phyloP scores from a whole-genome alignment of 2,888 invertebrate species.

The Athalia rosae region DNA sequence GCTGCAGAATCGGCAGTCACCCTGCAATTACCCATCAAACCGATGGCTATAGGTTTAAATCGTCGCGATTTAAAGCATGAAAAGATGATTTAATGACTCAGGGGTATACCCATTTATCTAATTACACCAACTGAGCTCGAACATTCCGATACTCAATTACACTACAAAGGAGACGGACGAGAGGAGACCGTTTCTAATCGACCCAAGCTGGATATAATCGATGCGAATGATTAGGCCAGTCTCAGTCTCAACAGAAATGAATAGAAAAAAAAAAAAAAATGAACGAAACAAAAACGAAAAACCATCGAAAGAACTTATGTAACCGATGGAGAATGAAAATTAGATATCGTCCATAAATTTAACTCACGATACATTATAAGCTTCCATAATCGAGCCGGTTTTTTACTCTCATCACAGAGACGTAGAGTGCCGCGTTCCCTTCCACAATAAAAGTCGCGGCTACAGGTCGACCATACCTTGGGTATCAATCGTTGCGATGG shows the following conservation, averaged over 20 bases:
- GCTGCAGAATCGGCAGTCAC: not conserved
- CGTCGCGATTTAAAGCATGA: slow-evolving; percentile 9
- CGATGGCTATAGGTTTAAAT: slow-evolving; percentile 11
- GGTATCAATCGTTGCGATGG: no score
- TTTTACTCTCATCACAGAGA: not conserved
- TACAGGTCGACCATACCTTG: no score
- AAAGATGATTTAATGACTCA: slow-evolving; percentile 23
- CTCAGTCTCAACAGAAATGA: no score
- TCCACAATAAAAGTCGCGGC: not conserved
- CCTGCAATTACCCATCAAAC: slow-evolving; percentile 21
- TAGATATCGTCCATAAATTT: not conserved
- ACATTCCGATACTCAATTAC: slow-evolving; percentile 12
- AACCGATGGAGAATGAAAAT: not conserved
- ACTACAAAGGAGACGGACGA: not conserved
- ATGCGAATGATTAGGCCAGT: not conserved
- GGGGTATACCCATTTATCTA: slow-evolving; percentile 14
- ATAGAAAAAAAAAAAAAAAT: not conserved
- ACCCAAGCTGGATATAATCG: slow-evolving; percentile 2
- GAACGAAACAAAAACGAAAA: not conserved
- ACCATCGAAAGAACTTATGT: not conserved
- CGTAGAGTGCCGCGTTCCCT: not conserved
- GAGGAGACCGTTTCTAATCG: not conserved
- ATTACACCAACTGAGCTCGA: not conserved
- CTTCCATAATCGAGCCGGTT: slow-evolving; percentile 10
- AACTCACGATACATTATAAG: slow-evolving; percentile 17